Conservation (phyloP, 2,113 vertebrate species). For the Paramisgurnus dabryanus region DNA sequence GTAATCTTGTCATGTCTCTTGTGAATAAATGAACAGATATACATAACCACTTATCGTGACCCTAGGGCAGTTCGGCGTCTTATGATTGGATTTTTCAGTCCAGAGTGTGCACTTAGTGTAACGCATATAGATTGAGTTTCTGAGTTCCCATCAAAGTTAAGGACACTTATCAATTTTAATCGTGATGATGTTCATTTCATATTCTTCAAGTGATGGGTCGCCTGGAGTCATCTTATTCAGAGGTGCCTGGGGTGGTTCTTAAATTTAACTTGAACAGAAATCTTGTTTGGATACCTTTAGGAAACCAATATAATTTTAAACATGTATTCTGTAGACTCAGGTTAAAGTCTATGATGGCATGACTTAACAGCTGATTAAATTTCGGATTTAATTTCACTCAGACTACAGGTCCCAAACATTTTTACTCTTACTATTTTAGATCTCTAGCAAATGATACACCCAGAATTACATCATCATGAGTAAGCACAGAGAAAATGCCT, state of each 20-base stretch:
- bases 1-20: slow-evolving; percentile 9
- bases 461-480: background rate
- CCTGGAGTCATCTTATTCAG: background rate
- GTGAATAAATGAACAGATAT: background rate
- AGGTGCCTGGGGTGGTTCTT: background rate
- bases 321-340: background rate
- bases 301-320: background rate
- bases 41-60: background rate
- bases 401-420: background rate
- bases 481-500: slow-evolving; percentile 3
- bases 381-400: background rate
- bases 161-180: background rate
- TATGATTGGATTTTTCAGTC: background rate
- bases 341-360: background rate
- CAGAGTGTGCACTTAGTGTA: background rate
- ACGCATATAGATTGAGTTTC: background rate
- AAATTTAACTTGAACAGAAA: no score
- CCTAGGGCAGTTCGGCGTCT: background rate
- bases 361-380: slow-evolving; percentile 1
- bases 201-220: background rate
- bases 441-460: background rate
- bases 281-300: no score
- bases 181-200: background rate
- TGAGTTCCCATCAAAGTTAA: background rate
- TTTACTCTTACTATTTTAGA: no score